Percentiles rank a stretch among this genome's conserved stretches.
Conservation (phyloP, 2,797 vertebrate species). For the Scarus forsteni region DNA sequence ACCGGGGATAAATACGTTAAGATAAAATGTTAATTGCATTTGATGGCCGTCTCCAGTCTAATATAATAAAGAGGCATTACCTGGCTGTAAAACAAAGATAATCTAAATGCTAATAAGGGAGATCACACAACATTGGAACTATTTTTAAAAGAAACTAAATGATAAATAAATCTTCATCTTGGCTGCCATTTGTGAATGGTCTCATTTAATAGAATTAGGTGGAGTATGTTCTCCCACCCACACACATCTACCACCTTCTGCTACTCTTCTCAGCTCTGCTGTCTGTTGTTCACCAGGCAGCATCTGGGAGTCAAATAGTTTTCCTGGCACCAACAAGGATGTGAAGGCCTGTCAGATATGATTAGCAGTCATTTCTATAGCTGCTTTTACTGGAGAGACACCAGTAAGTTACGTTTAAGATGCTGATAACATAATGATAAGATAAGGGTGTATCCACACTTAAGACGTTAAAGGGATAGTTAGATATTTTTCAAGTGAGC, state of each 20-base stretch:
- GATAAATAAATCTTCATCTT: slow-evolving; percentile 82
- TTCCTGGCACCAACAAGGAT: slow-evolving; percentile 22
- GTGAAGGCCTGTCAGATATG: slow-evolving; percentile 72
- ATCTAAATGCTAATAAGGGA: slow-evolving; percentile 89
- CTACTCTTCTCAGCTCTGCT: slow-evolving; percentile 45
- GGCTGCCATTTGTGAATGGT: slow-evolving; percentile 78
- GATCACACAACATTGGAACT: slow-evolving; percentile 81
- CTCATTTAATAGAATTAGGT: slow-evolving; percentile 70
- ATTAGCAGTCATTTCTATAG: slow-evolving; percentile 67
- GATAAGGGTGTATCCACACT: not conserved
- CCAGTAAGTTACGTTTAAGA: slow-evolving; percentile 49
- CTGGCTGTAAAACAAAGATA: slow-evolving; percentile 84
- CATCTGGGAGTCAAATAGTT: slow-evolving; percentile 16
- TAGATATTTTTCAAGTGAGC: too few species aligned
- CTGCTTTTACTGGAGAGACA: slow-evolving; percentile 65
- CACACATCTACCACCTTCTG: slow-evolving; percentile 30
- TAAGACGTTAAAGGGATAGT: too few species aligned
- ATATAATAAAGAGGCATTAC: slow-evolving; percentile 86
- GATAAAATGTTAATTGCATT: slow-evolving; percentile 89
- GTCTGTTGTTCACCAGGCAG: slow-evolving; percentile 13
- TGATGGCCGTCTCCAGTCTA: slow-evolving; percentile 86
- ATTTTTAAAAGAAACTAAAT: slow-evolving; percentile 81
- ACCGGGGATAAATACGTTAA: slow-evolving; percentile 86
- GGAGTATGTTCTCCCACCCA: slow-evolving; percentile 35
- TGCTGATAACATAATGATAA: slow-evolving; percentile 46